Percentiles rank a stretch among this genome's conserved stretches.
Evolutionary conservation across 2,797 vertebrate species (phyloP).

Genomic region (Sebastes elongatus): DNA sequence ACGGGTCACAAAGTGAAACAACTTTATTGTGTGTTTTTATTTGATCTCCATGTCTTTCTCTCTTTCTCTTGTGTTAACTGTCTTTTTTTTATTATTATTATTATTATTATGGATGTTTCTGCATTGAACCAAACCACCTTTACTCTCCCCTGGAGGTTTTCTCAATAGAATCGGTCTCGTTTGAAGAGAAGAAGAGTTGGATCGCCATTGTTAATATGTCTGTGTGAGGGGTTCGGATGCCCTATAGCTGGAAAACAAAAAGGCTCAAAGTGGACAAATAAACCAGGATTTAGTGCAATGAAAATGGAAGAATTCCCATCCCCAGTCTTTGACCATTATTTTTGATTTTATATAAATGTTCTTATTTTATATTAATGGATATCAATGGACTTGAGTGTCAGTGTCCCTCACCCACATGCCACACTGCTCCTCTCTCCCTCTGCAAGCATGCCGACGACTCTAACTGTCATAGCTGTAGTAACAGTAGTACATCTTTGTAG

Average conservation of each 20-base stretch:
- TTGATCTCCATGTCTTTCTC: constrained; percentile 44
- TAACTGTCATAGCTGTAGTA: constrained; percentile 76
- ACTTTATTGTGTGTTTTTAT: constrained; percentile 39
- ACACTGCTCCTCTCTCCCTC: constrained; percentile 86
- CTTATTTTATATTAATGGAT: constrained; percentile 87
- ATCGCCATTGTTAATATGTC: constrained; percentile 37
- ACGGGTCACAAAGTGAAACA: constrained; percentile 20
- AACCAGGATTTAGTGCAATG: constrained; percentile 48
- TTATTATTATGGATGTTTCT: constrained; percentile 47
- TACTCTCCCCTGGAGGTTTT: constrained; percentile 48
- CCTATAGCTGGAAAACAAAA: neutral
- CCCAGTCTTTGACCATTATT: constrained; percentile 84
- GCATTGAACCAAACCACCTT: constrained; percentile 37
- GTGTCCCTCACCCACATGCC: constrained; percentile 88
- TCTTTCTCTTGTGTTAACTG: constrained; percentile 55
- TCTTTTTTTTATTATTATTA: constrained; percentile 24
- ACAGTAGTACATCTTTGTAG: constrained; percentile 49
- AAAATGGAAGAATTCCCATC: constrained; percentile 69
- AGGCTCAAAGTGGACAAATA: constrained; percentile 19
- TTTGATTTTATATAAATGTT: constrained; percentile 87
- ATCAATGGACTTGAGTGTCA: constrained; percentile 87
- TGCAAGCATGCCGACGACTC: constrained; percentile 80
- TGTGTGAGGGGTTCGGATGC: constrained; percentile 13
- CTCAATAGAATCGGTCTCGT: constrained; percentile 42
- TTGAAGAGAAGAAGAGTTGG: constrained; percentile 53